A percentile compares a stretch with the other conserved stretches of the same genome.
These are phyloP conservation scores for Candoia aspera DNA, from an alignment of 2,113 vertebrate genomes.

Conservation along the genomic window DNA sequence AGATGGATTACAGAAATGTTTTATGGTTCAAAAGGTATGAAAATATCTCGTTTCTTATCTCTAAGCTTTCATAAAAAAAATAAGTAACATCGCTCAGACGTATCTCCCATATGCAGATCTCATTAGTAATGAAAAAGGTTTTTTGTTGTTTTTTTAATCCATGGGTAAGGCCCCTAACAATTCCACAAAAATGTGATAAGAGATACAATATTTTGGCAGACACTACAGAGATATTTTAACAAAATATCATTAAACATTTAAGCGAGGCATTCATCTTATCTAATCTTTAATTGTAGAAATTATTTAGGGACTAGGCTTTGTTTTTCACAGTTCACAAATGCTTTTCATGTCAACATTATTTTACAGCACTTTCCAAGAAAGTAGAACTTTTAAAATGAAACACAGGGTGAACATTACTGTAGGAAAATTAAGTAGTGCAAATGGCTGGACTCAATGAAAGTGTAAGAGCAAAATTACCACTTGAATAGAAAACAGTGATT, in stretches of 20 bases:
- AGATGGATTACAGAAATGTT: neutral
- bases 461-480: neutral
- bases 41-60: neutral
- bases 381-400: neutral
- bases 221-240: neutral
- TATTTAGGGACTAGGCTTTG: neutral
- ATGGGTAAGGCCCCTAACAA: neutral
- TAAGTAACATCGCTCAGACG: neutral
- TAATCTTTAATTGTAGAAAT: neutral
- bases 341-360: neutral
- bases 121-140: neutral
- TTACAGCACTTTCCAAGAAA: neutral
- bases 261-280: neutral
- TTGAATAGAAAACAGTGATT: neutral
- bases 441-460: neutral
- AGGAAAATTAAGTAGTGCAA: neutral
- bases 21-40: neutral
- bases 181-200: neutral
- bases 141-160: neutral
- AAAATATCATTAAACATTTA: neutral
- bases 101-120: neutral
- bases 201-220: neutral
- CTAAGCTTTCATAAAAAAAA: neutral
- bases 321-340: neutral
- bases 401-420: neutral